Conservation (phyloP, 2,888 invertebrate species). For the Agrypnus murinus region DNA sequence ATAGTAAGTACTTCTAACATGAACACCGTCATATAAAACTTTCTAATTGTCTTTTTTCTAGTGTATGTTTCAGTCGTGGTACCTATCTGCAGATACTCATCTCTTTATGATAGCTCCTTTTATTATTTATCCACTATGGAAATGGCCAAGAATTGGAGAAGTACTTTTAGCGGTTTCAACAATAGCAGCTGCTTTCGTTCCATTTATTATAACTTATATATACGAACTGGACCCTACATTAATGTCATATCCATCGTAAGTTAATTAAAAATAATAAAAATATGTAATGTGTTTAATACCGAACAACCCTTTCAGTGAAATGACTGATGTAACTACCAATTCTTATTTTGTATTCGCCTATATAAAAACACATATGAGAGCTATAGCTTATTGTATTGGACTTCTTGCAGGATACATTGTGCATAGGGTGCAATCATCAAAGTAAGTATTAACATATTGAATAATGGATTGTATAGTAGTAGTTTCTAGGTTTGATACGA, state of each 20-base stretch:
- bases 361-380: slow-evolving; percentile 85
- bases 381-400: slow-evolving; percentile 81
- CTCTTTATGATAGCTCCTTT: slow-evolving; percentile 77
- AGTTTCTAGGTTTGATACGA: too few relatives aligned
- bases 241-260: slow-evolving; percentile 81
- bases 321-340: slow-evolving; percentile 78
- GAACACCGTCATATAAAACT: neutral
- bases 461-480: too few relatives aligned
- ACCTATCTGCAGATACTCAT: slow-evolving; percentile 72
- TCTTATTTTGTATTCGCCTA: slow-evolving; percentile 79
- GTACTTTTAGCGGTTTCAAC: slow-evolving; percentile 69
- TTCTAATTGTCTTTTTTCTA: slow-evolving; percentile 65
- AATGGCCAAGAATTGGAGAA: slow-evolving; percentile 76
- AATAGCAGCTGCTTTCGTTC: slow-evolving; percentile 51
- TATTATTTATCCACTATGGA: slow-evolving; percentile 81
- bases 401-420: slow-evolving; percentile 79
- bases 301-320: slow-evolving; percentile 74
- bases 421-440: slow-evolving; percentile 77
- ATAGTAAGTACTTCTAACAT: slow-evolving; percentile 70
- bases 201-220: slow-evolving; percentile 73
- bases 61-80: slow-evolving; percentile 86
- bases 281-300: neutral
- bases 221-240: slow-evolving; percentile 80
- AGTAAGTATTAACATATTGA: slow-evolving; percentile 70
- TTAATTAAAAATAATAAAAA: slow-evolving; percentile 53